phyloP scores from a whole-genome alignment of 2,888 invertebrate species.

The Achlya flavicornis region DNA sequence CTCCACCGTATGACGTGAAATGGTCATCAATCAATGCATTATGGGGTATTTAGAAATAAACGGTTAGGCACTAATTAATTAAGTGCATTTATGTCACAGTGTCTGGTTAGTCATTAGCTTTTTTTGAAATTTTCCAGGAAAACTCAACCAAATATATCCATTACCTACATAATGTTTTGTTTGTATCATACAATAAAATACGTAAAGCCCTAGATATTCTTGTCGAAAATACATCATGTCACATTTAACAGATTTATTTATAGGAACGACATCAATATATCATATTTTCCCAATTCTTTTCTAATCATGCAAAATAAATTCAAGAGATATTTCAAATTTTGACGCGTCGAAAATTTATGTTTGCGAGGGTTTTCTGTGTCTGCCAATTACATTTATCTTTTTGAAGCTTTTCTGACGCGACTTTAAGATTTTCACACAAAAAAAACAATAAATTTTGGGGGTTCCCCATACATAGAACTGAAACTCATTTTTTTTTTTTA shows the following conservation, averaged over 20 bases:
- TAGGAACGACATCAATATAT: background rate
- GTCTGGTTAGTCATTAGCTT: background rate
- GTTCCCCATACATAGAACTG: no score
- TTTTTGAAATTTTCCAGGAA: no score
- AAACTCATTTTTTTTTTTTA: no score
- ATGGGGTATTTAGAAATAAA: slow-evolving; percentile 26
- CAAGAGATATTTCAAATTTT: slow-evolving; percentile 1
- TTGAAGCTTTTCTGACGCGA: background rate
- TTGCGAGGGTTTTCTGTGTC: background rate
- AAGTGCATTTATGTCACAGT: background rate
- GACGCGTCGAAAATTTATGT: slow-evolving; percentile 10
- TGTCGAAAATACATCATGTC: background rate
- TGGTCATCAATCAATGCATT: slow-evolving; percentile 18
- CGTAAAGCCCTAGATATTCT: no score
- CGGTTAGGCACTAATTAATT: background rate
- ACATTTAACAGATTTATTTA: background rate
- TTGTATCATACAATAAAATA: no score
- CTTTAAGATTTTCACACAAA: no score
- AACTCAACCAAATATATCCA: no score
- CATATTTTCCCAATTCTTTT: background rate
- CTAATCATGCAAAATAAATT: slow-evolving; percentile 10
- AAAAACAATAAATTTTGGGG: no score
- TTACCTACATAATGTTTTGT: background rate
- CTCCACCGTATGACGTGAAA: slow-evolving; percentile 25
- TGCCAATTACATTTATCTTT: background rate